Evolutionary conservation across 2,888 invertebrate genomes (phyloP), one percentile per base, ranked within the genome.

Genomic region (Drosophila lacicola): DNA sequence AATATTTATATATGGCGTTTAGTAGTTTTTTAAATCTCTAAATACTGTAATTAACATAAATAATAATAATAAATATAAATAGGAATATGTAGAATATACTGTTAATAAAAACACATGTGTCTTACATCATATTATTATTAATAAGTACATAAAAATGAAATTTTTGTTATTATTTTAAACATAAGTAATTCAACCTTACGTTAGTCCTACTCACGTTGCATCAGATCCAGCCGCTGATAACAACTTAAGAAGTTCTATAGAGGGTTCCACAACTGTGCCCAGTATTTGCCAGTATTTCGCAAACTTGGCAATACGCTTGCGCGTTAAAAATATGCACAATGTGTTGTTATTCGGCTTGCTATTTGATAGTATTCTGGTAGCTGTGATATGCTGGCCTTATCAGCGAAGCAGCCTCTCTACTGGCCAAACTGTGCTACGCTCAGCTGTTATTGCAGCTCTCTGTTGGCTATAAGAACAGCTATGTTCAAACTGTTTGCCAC

Each of bases 381-480:
- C n/a, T 17, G 33, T 36, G 34, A 10, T 14, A 45, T 29, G 14
- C 42, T 36, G 53, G 34, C 21, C 46, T 74, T 74, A 74, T 70
- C 53, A 57, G 13, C 11, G 13, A 21, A 17, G 14, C 19, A 53
- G 17, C 10, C n/a, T 50, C 10, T 51, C 29, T 2, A n/a, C 33
- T 25, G 11, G 2, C 9, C 3, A 33, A 54, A 71, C 67, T 80
- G 80, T 81, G 42, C 66, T 82, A 85, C 77, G n/a, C 42, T 34
- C 65, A 58, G 64, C 64, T 84, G 79, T 37, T 63, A 11, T 11
- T 41, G 61, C 46, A 25, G 14, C 25, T 53, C 34, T 45, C 29
- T 46, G 33, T 9, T 68, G 72, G 51, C 46, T 74, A 54, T 70
- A 76, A 80, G 75, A 78, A 72, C 55, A 69, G 74, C 34, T 69